Conservation (phyloP, 2,888 invertebrate species). For the Heteromurus nitidus region DNA sequence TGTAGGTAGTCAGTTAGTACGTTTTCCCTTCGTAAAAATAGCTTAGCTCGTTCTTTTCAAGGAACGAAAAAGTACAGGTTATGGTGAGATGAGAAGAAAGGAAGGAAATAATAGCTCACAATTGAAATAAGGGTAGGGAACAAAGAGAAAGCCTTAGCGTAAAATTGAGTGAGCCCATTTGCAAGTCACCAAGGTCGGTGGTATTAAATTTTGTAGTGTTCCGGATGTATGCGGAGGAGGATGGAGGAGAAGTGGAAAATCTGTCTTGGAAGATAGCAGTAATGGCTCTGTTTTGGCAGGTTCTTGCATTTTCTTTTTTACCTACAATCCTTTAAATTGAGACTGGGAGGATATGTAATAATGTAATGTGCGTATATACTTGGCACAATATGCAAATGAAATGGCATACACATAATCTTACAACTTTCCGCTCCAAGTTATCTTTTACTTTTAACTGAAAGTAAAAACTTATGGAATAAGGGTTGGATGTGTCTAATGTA, state of each 20-base stretch:
- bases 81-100: neutral
- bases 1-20: no score
- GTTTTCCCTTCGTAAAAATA: neutral
- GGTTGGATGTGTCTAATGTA: no score
- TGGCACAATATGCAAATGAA: conserved; percentile 6
- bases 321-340: neutral
- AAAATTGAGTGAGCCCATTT: conserved; percentile 33
- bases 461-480: no score
- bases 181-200: neutral
- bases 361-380: no score
- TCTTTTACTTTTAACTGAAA: no score
- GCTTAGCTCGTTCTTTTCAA: neutral
- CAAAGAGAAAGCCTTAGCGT: neutral
- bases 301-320: neutral
- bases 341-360: neutral
- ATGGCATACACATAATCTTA: neutral
- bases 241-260: neutral
- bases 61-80: neutral
- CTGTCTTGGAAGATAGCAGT: neutral
- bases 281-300: neutral
- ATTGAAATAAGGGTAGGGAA: conserved; percentile 5
- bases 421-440: no score
- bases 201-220: neutral
- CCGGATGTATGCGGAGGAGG: neutral
- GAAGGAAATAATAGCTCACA: conserved; percentile 1